A percentile compares a stretch with the other conserved stretches of the same genome.
Conservation (phyloP, 2,113 vertebrate species). For the Salvelinus sp. region DNA sequence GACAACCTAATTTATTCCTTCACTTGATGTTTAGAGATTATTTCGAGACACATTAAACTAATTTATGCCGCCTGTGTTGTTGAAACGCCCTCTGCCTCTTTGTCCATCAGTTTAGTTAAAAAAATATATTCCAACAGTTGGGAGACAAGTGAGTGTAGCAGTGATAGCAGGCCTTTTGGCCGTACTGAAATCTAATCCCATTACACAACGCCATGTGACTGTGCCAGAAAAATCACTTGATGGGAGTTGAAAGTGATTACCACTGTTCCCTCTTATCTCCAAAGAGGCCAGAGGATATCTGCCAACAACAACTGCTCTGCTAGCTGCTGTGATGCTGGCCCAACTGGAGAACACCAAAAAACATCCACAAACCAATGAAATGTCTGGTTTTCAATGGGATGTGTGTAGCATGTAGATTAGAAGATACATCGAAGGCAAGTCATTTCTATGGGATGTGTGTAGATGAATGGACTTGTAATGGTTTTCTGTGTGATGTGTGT, state of each 20-base stretch:
- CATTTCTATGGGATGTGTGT: slow-evolving; percentile 16
- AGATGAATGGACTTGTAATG: no score
- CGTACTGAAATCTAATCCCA: slow-evolving; percentile 67
- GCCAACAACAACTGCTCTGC: slow-evolving; percentile 41
- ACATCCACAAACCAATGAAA: neutral
- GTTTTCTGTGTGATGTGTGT: slow-evolving; percentile 7
- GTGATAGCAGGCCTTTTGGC: slow-evolving; percentile 33
- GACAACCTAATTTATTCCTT: slow-evolving; percentile 31
- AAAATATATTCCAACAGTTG: slow-evolving; percentile 51
- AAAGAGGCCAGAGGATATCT: slow-evolving; percentile 60
- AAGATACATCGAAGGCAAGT: slow-evolving; percentile 18
- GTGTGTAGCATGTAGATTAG: no score
- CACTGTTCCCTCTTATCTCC: slow-evolving; percentile 69
- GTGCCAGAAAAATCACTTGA: slow-evolving; percentile 69
- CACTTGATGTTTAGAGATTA: neutral
- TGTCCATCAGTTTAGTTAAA: slow-evolving; percentile 42
- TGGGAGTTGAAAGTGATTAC: slow-evolving; percentile 73
- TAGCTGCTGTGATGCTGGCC: slow-evolving; percentile 54
- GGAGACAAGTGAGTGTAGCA: slow-evolving; percentile 41
- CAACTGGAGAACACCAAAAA: slow-evolving; percentile 44
- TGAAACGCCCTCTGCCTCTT: slow-evolving; percentile 32
- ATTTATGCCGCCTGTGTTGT: slow-evolving; percentile 20
- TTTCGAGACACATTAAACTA: slow-evolving; percentile 22
- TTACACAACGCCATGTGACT: slow-evolving; percentile 59
- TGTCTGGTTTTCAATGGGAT: slow-evolving; percentile 17